Conservation (phyloP, 2,113 vertebrate genomes). For the Polypterus senegalus region DNA sequence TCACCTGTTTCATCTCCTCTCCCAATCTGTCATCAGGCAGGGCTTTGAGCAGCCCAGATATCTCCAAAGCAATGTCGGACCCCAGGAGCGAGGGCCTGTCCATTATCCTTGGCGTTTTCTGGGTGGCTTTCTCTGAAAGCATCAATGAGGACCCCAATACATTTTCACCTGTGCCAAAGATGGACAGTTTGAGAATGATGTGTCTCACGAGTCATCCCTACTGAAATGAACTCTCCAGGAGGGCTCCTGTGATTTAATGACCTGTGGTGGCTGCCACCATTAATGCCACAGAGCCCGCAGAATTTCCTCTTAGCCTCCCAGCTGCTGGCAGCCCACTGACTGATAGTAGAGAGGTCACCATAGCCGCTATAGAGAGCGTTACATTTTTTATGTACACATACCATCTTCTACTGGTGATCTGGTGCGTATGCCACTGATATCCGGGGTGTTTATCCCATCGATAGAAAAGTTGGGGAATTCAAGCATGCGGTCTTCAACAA, state of each 20-base stretch:
- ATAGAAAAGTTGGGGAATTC: constrained; percentile 16
- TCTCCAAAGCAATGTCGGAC: constrained; percentile 45
- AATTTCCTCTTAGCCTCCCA: too few species aligned
- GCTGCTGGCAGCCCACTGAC: too few species aligned
- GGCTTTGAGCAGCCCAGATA: constrained; percentile 41
- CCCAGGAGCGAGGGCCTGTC: constrained; percentile 26
- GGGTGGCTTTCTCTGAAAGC: constrained; percentile 20
- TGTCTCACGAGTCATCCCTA: too few species aligned
- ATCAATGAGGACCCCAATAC: too few species aligned
- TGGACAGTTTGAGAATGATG: too few species aligned
- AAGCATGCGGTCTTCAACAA: constrained; percentile 46
- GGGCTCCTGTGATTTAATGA: too few species aligned
- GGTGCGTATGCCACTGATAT: constrained; percentile 12
- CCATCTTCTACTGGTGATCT: constrained; percentile 16
- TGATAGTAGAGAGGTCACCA: not conserved
- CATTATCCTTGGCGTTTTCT: constrained; percentile 15
- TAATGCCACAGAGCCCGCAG: too few species aligned
- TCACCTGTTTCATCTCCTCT: constrained; percentile 61
- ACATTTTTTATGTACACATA: constrained; percentile 21
- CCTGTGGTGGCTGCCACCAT: too few species aligned
- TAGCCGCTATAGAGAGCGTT: not conserved
- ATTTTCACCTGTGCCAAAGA: too few species aligned
- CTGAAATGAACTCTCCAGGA: too few species aligned
- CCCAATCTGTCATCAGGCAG: constrained; percentile 38
- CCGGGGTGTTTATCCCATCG: constrained; percentile 12